phyloP scores from a whole-genome alignment of 2,888 invertebrate genomes.

The Amblyjoppa proteus region DNA sequence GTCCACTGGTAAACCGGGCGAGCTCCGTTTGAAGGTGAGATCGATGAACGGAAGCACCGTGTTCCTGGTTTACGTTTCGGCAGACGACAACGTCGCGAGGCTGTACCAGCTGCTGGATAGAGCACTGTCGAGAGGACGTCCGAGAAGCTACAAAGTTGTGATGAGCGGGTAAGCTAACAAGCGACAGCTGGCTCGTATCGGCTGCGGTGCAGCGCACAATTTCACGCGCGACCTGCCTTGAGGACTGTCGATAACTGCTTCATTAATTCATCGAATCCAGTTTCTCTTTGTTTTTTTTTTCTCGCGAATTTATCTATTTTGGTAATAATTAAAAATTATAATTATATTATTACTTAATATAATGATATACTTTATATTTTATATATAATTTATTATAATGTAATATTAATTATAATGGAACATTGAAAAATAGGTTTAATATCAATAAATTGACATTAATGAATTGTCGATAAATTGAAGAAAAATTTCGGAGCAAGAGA shows the following conservation, averaged over 20 bases:
- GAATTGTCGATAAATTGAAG: not conserved
- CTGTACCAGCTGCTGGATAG: slow-evolving; percentile 80
- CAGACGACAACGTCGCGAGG: slow-evolving; percentile 77
- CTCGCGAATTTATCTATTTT: not conserved
- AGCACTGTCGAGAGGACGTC: slow-evolving; percentile 72
- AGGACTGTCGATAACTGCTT: not conserved
- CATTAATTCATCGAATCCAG: not conserved
- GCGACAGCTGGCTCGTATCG: not conserved
- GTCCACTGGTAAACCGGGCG: slow-evolving; percentile 74
- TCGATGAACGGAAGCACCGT: slow-evolving; percentile 80
- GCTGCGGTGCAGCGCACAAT: not conserved
- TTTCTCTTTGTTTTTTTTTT: not conserved
- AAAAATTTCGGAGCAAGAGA: not conserved
- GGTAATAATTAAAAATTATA: not conserved
- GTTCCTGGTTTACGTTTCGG: slow-evolving; percentile 79
- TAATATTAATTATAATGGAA: not conserved
- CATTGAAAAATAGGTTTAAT: not conserved
- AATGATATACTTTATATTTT: not conserved
- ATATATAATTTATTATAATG: not conserved
- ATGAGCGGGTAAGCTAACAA: slow-evolving; percentile 77
- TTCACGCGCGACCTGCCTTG: not conserved
- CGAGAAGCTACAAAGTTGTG: slow-evolving; percentile 78
- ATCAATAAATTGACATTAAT: not conserved
- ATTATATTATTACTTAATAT: not conserved
- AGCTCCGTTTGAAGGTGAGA: slow-evolving; percentile 78